Evolutionary conservation across 2,888 invertebrate genomes (phyloP).

Genomic region (Ophion obscuratus): DNA sequence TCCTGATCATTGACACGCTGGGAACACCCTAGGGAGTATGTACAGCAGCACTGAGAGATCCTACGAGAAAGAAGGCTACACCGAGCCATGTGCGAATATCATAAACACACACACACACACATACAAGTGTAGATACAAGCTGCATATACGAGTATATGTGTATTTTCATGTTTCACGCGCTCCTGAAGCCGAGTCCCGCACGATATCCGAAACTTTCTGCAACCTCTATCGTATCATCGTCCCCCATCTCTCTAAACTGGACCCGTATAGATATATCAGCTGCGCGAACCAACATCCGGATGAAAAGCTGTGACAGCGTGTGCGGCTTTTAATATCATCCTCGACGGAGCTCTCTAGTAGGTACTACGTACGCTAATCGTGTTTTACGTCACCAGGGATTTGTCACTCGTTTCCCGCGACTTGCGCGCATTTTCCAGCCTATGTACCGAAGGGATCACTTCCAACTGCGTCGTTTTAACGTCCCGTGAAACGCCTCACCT

Average conservation of each 20-base stretch:
- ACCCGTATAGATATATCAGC: conserved; percentile 31
- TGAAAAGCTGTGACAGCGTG: conserved; percentile 38
- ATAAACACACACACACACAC: not conserved
- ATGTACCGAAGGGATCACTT: conserved; percentile 15
- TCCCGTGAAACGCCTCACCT: conserved; percentile 11
- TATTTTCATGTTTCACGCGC: conserved; percentile 40
- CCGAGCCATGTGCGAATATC: not conserved
- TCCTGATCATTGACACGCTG: not conserved
- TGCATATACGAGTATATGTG: not conserved
- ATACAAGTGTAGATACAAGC: not conserved
- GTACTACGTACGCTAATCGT: conserved; percentile 44
- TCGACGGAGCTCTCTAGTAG: conserved; percentile 8
- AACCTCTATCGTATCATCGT: conserved; percentile 37
- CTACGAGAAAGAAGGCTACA: not conserved
- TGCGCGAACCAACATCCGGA: conserved; percentile 24
- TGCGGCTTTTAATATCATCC: conserved; percentile 55
- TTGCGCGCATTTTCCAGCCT: conserved; percentile 30
- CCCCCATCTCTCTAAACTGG: conserved; percentile 19
- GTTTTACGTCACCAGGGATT: conserved; percentile 56
- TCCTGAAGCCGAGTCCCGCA: conserved; percentile 21
- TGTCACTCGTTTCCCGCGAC: conserved; percentile 39
- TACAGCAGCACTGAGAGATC: conserved; percentile 8
- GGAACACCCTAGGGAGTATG: not conserved
- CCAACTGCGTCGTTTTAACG: conserved; percentile 25
- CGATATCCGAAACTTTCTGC: conserved; percentile 33